phyloP scores from a whole-genome alignment of 1,140 invertebrate species.

The Parasteatoda tepidariorum region DNA sequence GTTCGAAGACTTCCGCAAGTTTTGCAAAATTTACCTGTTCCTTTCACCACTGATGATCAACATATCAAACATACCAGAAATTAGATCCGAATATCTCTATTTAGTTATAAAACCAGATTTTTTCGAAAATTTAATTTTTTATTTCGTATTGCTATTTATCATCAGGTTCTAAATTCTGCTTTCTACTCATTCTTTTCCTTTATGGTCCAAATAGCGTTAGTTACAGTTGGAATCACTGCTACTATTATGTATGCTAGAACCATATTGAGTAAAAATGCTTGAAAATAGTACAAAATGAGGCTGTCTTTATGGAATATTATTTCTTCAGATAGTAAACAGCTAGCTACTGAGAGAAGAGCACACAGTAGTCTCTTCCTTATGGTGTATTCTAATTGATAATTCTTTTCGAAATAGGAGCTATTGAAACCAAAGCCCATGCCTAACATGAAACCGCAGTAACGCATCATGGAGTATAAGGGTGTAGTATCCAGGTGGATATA shows the following conservation, averaged over 20 bases:
- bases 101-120: no score
- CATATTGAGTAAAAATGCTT: constrained; percentile 62
- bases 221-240: constrained; percentile 62
- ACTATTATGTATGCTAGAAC: constrained; percentile 62
- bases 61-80: no score
- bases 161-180: no score
- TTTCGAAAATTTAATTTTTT: no score
- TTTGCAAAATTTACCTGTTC: no score
- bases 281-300: constrained; percentile 60
- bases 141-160: no score
- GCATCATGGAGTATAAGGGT: constrained; percentile 72
- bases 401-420: constrained; percentile 52
- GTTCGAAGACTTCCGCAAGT: no score
- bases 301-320: constrained; percentile 61
- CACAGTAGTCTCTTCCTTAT: constrained; percentile 45
- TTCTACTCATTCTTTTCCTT: constrained; percentile 18
- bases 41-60: no score
- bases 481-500: constrained; percentile 74
- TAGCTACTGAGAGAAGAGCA: constrained; percentile 55
- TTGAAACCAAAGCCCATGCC: constrained; percentile 68
- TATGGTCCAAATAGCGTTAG: not conserved
- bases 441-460: constrained; percentile 68
- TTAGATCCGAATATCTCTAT: no score
- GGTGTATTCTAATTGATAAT: constrained; percentile 17
- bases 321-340: constrained; percentile 59